Conservation (phyloP, 2,113 vertebrate species). For the Meleagris gallopavo region DNA sequence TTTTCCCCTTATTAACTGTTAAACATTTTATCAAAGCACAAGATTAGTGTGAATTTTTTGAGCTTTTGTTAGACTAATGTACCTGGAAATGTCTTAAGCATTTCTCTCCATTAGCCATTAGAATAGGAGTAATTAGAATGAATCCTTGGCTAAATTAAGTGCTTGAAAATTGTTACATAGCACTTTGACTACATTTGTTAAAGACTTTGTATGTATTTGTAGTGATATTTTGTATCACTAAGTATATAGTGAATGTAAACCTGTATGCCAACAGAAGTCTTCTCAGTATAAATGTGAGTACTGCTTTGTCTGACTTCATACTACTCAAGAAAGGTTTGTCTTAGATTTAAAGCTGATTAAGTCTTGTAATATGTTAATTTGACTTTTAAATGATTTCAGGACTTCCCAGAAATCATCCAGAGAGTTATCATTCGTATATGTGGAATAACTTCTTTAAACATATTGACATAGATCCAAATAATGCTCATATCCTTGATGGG, state of each 20-base stretch:
- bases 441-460: slow-evolving; percentile 89
- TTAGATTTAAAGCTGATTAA: not conserved
- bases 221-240: not conserved
- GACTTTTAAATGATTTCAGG: slow-evolving; percentile 69
- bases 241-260: not conserved
- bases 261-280: not conserved
- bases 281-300: not conserved
- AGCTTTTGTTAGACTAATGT: not conserved
- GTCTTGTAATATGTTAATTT: not conserved
- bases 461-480: slow-evolving; percentile 85
- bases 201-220: not conserved
- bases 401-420: slow-evolving; percentile 85
- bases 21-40: not conserved
- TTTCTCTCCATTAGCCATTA: not conserved
- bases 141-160: not conserved
- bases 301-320: not conserved
- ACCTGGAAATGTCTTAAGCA: not conserved
- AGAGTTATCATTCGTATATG: slow-evolving; percentile 88
- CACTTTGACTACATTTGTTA: not conserved
- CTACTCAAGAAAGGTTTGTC: not conserved
- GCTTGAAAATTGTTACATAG: not conserved
- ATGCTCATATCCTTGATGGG: slow-evolving; percentile 86
- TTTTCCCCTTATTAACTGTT: not conserved
- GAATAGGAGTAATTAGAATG: not conserved
- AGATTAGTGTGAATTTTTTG: not conserved